Evolutionary conservation across 2,113 vertebrate species (phyloP).

Genomic region (Hymenochirus boettgeri): DNA sequence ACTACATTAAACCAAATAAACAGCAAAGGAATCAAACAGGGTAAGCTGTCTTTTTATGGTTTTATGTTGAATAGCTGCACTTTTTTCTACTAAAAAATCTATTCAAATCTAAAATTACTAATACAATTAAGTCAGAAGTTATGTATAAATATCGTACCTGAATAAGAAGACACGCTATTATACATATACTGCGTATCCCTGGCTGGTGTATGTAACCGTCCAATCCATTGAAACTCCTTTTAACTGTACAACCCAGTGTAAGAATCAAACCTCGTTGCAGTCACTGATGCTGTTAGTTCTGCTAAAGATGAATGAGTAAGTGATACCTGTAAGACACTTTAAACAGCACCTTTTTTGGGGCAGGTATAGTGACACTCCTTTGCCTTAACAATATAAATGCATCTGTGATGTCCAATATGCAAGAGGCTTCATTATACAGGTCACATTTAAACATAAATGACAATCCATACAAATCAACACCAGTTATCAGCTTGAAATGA

Average conservation of each 20-base stretch:
- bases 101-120: no score
- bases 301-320: neutral
- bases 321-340: neutral
- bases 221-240: constrained; percentile 45
- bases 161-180: neutral
- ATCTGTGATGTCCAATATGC: no score
- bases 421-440: no score
- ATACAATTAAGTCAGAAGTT: no score
- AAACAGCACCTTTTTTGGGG: neutral
- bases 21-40: no score
- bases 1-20: no score
- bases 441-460: neutral
- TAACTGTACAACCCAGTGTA: neutral
- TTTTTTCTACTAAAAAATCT: no score
- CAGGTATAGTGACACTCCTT: constrained; percentile 17
- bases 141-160: no score
- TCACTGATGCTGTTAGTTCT: neutral
- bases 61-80: no score
- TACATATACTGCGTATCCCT: constrained; percentile 7
- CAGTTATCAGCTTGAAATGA: constrained; percentile 6
- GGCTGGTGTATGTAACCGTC: neutral
- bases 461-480: neutral
- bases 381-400: neutral
- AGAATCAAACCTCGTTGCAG: neutral
- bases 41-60: no score